A percentile compares a stretch with the other conserved stretches of the same genome.
Evolutionary conservation across 1,140 invertebrate genomes (phyloP).

Genomic region (Apis florea): DNA sequence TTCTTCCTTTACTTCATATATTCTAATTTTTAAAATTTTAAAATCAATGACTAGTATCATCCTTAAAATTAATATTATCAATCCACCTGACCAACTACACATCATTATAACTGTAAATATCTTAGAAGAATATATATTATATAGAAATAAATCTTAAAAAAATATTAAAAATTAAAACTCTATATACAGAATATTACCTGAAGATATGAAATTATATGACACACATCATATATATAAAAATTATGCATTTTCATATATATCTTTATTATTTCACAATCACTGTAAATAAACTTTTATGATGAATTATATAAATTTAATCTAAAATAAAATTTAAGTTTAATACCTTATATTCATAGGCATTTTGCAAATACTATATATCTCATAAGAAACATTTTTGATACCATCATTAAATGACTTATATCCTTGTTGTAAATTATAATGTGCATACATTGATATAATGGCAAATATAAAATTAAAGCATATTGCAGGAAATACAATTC

Average conservation of each 20-base stretch:
- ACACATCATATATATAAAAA: conserved; percentile 38
- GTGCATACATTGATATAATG: conserved; percentile 22
- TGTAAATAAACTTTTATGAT: conserved; percentile 14
- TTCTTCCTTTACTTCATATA: conserved; percentile 54
- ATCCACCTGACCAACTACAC: conserved; percentile 59
- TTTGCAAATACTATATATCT: background rate
- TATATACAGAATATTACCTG: conserved; percentile 14
- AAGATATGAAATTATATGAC: conserved; percentile 33
- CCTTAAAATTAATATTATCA: conserved; percentile 54
- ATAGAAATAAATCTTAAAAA: conserved; percentile 6
- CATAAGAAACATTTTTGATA: conserved; percentile 33
- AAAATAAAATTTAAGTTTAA: background rate
- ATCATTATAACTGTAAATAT: conserved; percentile 54
- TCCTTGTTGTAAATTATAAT: conserved; percentile 39
- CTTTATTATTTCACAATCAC: conserved; percentile 47
- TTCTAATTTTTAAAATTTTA: conserved; percentile 52
- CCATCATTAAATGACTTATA: conserved; percentile 51
- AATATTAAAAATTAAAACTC: no score
- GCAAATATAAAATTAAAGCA: conserved; percentile 62
- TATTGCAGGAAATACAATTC: conserved; percentile 61
- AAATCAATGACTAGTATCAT: conserved; percentile 60
- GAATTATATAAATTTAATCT: background rate
- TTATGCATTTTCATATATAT: conserved; percentile 49
- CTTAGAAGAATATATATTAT: conserved; percentile 41
- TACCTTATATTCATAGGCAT: conserved; percentile 7